Base-by-base conservation (phyloP, 2,888 invertebrate genomes). In the Ophion ellenae region DNA sequence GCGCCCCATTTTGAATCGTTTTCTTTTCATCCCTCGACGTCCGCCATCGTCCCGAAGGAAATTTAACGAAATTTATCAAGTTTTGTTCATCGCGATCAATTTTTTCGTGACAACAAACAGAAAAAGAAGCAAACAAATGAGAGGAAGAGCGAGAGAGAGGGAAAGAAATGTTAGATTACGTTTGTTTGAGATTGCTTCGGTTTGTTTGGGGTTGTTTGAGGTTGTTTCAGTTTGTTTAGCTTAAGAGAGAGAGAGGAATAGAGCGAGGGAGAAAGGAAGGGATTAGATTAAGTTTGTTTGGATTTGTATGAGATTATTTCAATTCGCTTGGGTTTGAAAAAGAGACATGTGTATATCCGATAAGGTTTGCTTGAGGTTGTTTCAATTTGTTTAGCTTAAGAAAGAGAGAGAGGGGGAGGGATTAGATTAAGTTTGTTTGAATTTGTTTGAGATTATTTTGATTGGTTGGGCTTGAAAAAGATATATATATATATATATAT, bases 1-100 rank as follows among this genome's bases (percentile, higher is more conserved):
- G 7, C 53, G 17, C n/a, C 20, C 75, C 47, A 61, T 67, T 83
- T 83, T 66, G 47, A 64, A 17, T 47, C 76, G 57, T 71, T 73
- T 61, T 59, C 61, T 63, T 78, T 61, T 40, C 59, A 47, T 47
- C 47, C 47, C 47, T 47, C 47, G 47, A 47, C 14, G 11, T 47
- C 3, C 47, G 14, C 11, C 14, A 47, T 47, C 11, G 3, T 47
- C 47, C 47, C 47, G 47, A 14, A 47, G 47, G 14, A 14, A 47
- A 47, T 47, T 47, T 9, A 14, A 47, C 47, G 47, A 47, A 47
- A 47, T 47, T 47, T 9, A 47, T 47, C 3, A 32, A 32, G 14
- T 47, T 3, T 47, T 14, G 47, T 47, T 47, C 47, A 47, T 47
- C 10, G 47, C 47, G 11, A 14, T 47, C 47, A 14, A 47, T 47